Base-by-base conservation (phyloP, 2,888 invertebrate genomes). In the Meloe dianella region DNA sequence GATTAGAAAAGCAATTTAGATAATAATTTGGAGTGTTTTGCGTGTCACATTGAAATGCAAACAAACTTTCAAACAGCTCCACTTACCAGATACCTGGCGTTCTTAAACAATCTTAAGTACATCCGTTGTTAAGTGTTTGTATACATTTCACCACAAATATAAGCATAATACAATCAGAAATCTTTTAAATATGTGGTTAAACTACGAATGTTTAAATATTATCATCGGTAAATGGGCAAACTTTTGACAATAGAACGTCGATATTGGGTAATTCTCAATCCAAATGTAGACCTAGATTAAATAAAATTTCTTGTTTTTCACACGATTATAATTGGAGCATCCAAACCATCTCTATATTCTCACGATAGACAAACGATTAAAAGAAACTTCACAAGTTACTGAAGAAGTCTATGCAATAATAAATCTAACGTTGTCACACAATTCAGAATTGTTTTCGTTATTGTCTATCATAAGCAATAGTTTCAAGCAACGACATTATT, bases 291-390 rank as follows among this genome's bases (percentile, higher is more conserved):
- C 29, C 3, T 57, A n/a, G 12, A 30, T 32, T 30, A 30, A 29
- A 58, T 1, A 32, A 20, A 30, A 30, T 22, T 12, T 8, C 2
- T 29, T 14, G 30, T 30, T 14, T 30, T n/a, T 17, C n/a, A 41
- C 32, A 58, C 58, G 27, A 10, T 58, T 6, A 58, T 58, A 58
- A 58, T 58, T 59, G n/a, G 10, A 35, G 35, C 35, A 32, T 32
- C 30, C n/a, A n/a, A 58, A n/a, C 29, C n/a, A 12, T 22, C n/a
- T 10, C 32, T 29, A 17, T 57, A 29, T 59, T 59, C 59, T 32
- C 59, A 35, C 59, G 32, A 32, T 38, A 38, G n/a, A 32, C 20
- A 58, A 58, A 30, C 58, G n/a, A 59, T 35, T 32, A 38, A 20
- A 58, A 59, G n/a, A 8, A 59, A 5, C 22, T 12, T 35, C 2